These are phyloP conservation scores for Anniella stebbinsi DNA, from an alignment of 2,797 vertebrate genomes.

Conservation along the genomic window DNA sequence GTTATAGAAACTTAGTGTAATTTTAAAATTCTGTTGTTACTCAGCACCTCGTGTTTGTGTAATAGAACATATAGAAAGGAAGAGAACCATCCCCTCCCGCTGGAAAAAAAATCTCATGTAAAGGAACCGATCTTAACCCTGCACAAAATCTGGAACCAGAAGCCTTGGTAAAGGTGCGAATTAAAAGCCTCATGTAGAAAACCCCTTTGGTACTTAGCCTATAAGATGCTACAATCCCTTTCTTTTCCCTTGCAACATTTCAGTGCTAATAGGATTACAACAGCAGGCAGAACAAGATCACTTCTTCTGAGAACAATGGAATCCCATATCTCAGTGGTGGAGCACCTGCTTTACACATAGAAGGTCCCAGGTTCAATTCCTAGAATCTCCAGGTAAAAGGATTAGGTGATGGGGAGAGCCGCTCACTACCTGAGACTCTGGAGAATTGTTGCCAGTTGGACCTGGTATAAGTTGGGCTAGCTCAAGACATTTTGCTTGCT, in stretches of 20 bases:
- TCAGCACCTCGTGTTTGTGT: too few species aligned
- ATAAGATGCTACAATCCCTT: neutral
- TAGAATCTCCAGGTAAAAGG: neutral
- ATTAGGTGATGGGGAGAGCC: neutral
- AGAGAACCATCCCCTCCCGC: too few species aligned
- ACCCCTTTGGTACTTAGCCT: neutral
- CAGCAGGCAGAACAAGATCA: neutral
- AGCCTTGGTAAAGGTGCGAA: too few species aligned
- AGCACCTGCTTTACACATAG: neutral
- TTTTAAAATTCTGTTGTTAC: too few species aligned
- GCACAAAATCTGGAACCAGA: too few species aligned
- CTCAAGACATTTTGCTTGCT: too few species aligned
- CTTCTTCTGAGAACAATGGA: neutral
- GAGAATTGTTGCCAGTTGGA: neutral
- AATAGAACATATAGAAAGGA: too few species aligned
- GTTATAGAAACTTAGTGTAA: too few species aligned
- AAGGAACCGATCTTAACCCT: too few species aligned
- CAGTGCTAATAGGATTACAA: neutral
- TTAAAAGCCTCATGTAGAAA: too few species aligned
- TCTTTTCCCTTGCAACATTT: neutral
- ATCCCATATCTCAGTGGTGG: neutral
- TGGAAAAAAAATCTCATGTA: too few species aligned
- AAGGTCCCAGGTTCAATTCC: neutral
- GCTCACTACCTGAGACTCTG: neutral
- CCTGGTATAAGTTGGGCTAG: neutral